phyloP scores from a whole-genome alignment of 2,113 vertebrate species.

The Hymenochirus boettgeri region DNA sequence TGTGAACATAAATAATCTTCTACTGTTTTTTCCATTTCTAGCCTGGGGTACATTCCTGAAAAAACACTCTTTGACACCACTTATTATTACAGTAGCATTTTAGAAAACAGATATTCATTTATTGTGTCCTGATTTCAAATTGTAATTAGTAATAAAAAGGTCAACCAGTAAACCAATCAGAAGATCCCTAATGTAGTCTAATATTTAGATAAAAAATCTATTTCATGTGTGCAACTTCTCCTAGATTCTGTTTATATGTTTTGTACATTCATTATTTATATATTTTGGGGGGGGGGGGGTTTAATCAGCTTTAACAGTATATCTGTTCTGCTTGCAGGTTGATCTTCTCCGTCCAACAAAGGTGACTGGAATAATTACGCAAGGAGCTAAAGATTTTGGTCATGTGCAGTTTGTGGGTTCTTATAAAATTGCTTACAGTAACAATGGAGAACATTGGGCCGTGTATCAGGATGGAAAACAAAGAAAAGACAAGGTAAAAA shows the following conservation, averaged over 20 bases:
- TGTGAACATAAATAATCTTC: not conserved
- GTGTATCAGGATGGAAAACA: constrained; percentile 95
- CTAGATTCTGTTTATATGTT: no score
- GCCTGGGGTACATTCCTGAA: not conserved
- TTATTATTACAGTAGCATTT: constrained; percentile 21
- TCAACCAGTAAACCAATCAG: constrained; percentile 22
- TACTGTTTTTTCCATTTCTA: not conserved
- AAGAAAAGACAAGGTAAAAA: constrained; percentile 90
- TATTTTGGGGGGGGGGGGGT: not conserved
- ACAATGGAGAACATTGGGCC: constrained; percentile 85
- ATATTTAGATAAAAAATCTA: no score
- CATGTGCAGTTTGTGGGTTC: constrained; percentile 96
- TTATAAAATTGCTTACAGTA: constrained; percentile 94
- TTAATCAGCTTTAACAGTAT: no score
- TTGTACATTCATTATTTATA: not conserved
- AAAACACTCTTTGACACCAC: constrained; percentile 15
- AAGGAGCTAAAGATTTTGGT: constrained; percentile 97
- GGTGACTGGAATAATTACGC: constrained; percentile 94
- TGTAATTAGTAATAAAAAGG: constrained; percentile 1
- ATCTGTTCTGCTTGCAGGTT: constrained; percentile 62
- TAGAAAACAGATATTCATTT: constrained; percentile 23
- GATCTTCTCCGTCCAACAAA: constrained; percentile 88
- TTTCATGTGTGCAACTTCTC: no score
- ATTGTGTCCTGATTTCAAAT: constrained; percentile 13
- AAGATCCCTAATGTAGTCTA: not conserved